These are phyloP conservation scores for Rotaria macrura DNA, from an alignment of 2,888 invertebrate genomes.

Conservation along the genomic window DNA sequence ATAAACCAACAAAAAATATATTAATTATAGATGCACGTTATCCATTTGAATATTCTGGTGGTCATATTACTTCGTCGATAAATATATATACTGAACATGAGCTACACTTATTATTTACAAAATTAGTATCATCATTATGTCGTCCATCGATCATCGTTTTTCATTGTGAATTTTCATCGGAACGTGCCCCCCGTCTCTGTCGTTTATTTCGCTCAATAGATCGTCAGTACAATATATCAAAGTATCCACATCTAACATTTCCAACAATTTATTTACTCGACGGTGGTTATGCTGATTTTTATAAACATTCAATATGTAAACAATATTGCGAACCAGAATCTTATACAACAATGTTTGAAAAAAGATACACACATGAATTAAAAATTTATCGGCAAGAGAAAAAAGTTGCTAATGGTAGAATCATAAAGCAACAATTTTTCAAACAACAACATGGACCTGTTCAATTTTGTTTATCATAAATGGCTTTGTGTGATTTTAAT, in stretches of 20 bases:
- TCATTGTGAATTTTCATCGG: conserved; percentile 94
- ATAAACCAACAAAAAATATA: neutral
- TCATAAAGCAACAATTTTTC: neutral
- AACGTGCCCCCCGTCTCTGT: conserved; percentile 73
- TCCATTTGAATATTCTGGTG: conserved; percentile 31
- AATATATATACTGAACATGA: conserved; percentile 19
- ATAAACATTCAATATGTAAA: neutral
- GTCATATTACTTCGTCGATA: conserved; percentile 20
- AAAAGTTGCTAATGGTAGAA: neutral
- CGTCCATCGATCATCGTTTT: conserved; percentile 70
- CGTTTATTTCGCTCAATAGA: conserved; percentile 26
- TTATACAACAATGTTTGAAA: conserved; percentile 27
- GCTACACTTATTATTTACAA: neutral
- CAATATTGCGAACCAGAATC: conserved; percentile 19
- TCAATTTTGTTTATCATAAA: neutral
- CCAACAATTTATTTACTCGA: conserved; percentile 31
- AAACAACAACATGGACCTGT: neutral
- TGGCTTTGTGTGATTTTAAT: neutral
- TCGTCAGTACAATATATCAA: conserved; percentile 18
- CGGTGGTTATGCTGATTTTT: conserved; percentile 28
- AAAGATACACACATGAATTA: neutral
- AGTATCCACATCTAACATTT: conserved; percentile 28
- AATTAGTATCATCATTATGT: neutral
- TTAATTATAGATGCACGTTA: conserved; percentile 28
- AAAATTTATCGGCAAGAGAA: neutral